These are phyloP conservation scores for Monodelphis domestica DNA, from an alignment of 2,797 vertebrate genomes.

Conservation along the genomic window DNA sequence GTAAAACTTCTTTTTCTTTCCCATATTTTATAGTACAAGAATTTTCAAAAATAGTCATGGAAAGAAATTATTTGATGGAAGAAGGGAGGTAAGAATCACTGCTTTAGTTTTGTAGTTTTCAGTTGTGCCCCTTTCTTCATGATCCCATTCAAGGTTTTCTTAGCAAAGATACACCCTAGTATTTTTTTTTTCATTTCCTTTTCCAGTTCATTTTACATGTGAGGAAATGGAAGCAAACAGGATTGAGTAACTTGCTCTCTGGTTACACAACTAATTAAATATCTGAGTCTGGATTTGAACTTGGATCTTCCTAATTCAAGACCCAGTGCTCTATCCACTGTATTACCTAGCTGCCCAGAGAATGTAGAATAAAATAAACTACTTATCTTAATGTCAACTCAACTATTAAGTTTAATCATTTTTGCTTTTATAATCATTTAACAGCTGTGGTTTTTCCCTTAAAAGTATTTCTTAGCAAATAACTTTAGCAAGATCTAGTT, in stretches of 20 bases:
- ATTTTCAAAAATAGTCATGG: slow-evolving; percentile 43
- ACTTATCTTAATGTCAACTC: slow-evolving; percentile 9
- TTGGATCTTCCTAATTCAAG: neutral
- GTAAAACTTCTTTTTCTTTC: slow-evolving; percentile 27
- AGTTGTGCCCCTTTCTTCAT: too few relatives aligned
- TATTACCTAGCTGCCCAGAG: too few relatives aligned
- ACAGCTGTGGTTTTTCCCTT: slow-evolving; percentile 55
- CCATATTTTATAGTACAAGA: slow-evolving; percentile 54
- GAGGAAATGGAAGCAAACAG: too few relatives aligned
- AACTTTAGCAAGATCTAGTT: neutral
- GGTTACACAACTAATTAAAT: neutral
- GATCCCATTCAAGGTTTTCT: too few relatives aligned
- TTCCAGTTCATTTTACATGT: too few relatives aligned
- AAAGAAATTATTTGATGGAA: slow-evolving; percentile 48
- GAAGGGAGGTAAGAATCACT: slow-evolving; percentile 24
- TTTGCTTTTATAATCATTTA: slow-evolving; percentile 34
- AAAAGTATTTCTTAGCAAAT: slow-evolving; percentile 4
- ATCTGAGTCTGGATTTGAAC: neutral
- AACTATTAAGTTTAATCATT: neutral
- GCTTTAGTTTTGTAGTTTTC: too few relatives aligned
- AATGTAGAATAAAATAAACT: slow-evolving; percentile 44
- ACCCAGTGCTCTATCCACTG: too few relatives aligned
- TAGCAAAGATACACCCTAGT: too few relatives aligned
- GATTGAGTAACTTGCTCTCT: too few relatives aligned
- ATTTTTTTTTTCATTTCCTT: too few relatives aligned